Evolutionary conservation across 1,140 invertebrate genomes (phyloP).

Genomic region (Orussus abietinus): DNA sequence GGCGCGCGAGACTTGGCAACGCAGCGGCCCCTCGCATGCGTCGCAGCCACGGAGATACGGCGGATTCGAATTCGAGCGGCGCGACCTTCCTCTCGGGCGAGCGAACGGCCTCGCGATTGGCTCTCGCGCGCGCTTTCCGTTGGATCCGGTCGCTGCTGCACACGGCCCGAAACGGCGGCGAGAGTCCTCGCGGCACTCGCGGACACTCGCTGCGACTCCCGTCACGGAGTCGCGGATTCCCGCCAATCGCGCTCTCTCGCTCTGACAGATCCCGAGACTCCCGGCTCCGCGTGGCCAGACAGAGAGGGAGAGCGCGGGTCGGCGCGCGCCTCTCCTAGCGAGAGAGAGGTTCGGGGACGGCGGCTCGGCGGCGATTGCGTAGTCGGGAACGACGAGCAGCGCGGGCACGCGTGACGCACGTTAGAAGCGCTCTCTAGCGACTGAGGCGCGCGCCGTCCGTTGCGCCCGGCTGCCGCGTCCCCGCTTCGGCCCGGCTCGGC

Average conservation of each 20-base stretch:
- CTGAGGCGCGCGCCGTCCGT: constrained; percentile 26
- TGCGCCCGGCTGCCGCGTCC: constrained; percentile 22
- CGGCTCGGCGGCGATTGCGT: constrained; percentile 34
- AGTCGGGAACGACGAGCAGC: constrained; percentile 27
- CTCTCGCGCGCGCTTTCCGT: constrained; percentile 8
- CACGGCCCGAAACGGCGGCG: constrained; percentile 35
- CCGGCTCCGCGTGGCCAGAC: too few species aligned
- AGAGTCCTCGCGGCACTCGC: too few species aligned
- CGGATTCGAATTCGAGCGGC: constrained; percentile 26
- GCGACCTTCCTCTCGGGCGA: too few species aligned
- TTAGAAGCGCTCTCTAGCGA: constrained; percentile 44
- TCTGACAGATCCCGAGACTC: constrained; percentile 7
- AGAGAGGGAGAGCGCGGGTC: too few species aligned
- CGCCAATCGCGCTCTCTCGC: constrained; percentile 16
- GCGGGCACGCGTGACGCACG: constrained; percentile 26
- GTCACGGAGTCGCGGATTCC: too few species aligned
- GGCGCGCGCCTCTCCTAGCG: too few species aligned
- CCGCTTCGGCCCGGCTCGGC: constrained; percentile 13
- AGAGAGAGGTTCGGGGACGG: too few species aligned
- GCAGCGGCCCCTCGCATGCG: constrained; percentile 15
- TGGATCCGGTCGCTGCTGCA: constrained; percentile 23
- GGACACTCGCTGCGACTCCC: too few species aligned
- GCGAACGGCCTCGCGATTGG: constrained; percentile 25
- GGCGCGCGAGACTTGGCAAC: constrained; percentile 22
- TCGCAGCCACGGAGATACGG: constrained; percentile 20